Base-by-base conservation (phyloP, 1,140 invertebrate species). In the Mylabris phalerata region DNA sequence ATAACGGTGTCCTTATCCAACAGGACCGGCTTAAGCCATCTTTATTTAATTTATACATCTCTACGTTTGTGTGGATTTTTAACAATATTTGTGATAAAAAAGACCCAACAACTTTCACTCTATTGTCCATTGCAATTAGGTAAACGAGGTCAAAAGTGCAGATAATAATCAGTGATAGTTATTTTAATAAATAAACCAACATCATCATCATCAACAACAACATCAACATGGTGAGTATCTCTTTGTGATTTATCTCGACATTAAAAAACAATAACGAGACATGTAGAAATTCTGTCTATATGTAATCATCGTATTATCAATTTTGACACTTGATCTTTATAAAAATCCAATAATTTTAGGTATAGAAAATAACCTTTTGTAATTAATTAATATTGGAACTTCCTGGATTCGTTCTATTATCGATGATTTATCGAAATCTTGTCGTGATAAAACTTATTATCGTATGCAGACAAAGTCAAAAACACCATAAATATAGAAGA, bases 401-500 rank as follows among this genome's bases (percentile, higher is more conserved):
- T 54, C 51, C 51, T 54, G 51, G 51, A 54, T 52, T 44, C 43
- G 26, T 43, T 52, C 19, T 52, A 41, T 27, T 10, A 52, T 48
- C 24, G 45, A 46, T 32, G 7, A 32, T 32, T 32, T 32, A 13
- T 52, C 50, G 42, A 54, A 54, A 32, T 32, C 32, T 54, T 54
- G 45, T 54, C 51, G 45, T 26, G 39, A 38, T 25, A 45, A 44
- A 41, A 25, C 41, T 43, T 19, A 25, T 54, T 54, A 54, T 54
- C 51, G 50, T 44, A 42, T 42, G 42, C 50, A 48, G 44, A 51
- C 54, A 46, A 32, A 61, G 54, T 57, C 55, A 61, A 57, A 61
- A 61, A 50, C 59, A 57, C 54, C 41, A 61, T 61, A 61, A 61
- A 61, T 57, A 48, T 42, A 49, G 32, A 57, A 39, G 32, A 32